Conservation (phyloP, 1,140 invertebrate species). For the Lutraria rhynchaena region DNA sequence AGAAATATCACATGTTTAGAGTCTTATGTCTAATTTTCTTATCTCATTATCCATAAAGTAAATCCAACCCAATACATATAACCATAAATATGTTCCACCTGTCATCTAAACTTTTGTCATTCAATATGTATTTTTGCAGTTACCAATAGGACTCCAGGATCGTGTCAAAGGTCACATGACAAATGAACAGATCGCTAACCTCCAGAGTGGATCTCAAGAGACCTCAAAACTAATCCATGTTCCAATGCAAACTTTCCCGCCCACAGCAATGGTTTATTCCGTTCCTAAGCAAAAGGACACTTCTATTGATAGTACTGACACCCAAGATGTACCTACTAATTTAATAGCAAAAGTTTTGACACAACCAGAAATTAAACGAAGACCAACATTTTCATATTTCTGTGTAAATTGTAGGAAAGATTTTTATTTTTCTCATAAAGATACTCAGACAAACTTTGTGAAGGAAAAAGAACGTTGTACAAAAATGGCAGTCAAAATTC, state of each 20-base stretch:
- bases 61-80: no score
- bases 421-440: constrained; percentile 72
- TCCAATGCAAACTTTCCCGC: constrained; percentile 92
- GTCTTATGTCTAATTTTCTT: no score
- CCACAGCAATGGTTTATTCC: constrained; percentile 94
- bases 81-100: no score
- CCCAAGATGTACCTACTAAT: constrained; percentile 89
- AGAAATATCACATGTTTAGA: no score
- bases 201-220: constrained; percentile 74
- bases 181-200: constrained; percentile 79
- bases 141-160: constrained; percentile 94
- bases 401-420: constrained; percentile 77
- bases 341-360: constrained; percentile 97
- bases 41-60: no score
- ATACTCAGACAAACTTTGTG: constrained; percentile 66
- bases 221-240: constrained; percentile 89
- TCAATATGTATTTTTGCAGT: no score
- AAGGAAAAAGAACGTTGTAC: constrained; percentile 21
- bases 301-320: constrained; percentile 65
- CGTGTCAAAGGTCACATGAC: constrained; percentile 86
- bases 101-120: no score
- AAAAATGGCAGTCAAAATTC: constrained; percentile 29
- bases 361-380: constrained; percentile 84
- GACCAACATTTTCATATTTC: constrained; percentile 71
- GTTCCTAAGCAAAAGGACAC: constrained; percentile 84